Conservation (phyloP, 2,888 invertebrate species). For the Leptothorax acervorum region DNA sequence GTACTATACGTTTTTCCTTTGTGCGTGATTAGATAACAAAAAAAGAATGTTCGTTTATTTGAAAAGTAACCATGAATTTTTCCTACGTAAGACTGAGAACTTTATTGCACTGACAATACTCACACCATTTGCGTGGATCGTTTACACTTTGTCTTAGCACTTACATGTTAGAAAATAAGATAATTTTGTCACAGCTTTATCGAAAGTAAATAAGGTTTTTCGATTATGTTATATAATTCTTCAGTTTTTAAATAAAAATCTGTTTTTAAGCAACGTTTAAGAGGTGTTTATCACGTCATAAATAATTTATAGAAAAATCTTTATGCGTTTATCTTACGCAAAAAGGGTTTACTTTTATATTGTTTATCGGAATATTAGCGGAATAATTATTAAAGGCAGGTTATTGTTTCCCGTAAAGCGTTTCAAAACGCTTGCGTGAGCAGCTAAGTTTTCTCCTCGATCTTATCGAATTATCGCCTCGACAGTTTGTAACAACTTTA, state of each 20-base stretch:
- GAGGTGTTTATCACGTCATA: neutral
- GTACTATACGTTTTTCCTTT: neutral
- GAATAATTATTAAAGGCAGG: slow-evolving; percentile 44
- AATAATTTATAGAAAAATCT: slow-evolving; percentile 1
- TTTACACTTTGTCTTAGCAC: neutral
- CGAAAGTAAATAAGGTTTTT: neutral
- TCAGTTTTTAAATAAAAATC: neutral
- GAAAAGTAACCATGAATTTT: neutral
- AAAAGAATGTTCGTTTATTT: neutral
- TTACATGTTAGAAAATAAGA: neutral
- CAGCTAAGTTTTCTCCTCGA: slow-evolving; percentile 36
- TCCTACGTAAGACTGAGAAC: neutral
- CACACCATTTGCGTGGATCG: neutral
- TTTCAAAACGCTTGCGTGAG: slow-evolving; percentile 38
- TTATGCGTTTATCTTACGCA: neutral
- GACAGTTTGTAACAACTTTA: slow-evolving; percentile 26
- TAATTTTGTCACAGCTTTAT: neutral
- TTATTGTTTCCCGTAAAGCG: slow-evolving; percentile 25
- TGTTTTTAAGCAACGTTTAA: neutral
- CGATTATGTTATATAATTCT: neutral
- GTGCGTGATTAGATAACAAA: neutral
- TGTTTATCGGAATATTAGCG: slow-evolving; percentile 12
- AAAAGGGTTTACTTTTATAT: slow-evolving; percentile 2
- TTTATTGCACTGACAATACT: slow-evolving; percentile 6
- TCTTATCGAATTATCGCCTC: slow-evolving; percentile 46